phyloP scores from a whole-genome alignment of 1,140 invertebrate species.

The Eurosta solidaginis region DNA sequence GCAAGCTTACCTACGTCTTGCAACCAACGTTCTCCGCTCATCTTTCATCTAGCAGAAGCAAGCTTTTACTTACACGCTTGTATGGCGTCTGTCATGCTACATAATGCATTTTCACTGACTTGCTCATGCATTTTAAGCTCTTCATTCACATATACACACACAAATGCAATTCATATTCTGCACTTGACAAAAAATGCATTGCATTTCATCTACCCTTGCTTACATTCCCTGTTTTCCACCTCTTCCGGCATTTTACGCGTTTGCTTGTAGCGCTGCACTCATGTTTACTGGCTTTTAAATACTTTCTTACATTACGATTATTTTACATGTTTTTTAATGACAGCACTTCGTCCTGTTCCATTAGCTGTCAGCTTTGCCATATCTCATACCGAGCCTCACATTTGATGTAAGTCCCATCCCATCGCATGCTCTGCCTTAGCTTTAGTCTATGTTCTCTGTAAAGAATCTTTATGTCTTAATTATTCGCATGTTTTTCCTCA shows the following conservation, averaged over 20 bases:
- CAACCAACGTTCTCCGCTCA: neutral
- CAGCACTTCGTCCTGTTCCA: neutral
- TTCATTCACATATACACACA: neutral
- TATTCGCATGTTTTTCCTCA: constrained; percentile 11
- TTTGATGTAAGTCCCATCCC: neutral
- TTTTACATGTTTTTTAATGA: constrained; percentile 25
- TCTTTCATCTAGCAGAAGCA: neutral
- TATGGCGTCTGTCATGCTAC: neutral
- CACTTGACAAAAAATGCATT: neutral
- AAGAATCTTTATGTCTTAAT: constrained; percentile 14
- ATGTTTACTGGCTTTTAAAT: neutral
- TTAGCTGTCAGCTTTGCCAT: neutral
- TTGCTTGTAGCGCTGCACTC: neutral
- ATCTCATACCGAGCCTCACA: neutral
- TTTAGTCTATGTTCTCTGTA: neutral
- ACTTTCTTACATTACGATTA: constrained; percentile 17
- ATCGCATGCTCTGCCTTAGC: neutral
- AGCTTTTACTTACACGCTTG: neutral
- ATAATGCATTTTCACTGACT: neutral
- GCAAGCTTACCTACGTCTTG: neutral
- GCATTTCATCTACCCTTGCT: no score
- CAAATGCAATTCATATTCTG: neutral
- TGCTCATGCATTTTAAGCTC: neutral
- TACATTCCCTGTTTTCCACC: neutral
- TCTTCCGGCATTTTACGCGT: neutral